Evolutionary conservation across 2,113 vertebrate genomes (phyloP).

Genomic region (Acrocephalus kingi): DNA sequence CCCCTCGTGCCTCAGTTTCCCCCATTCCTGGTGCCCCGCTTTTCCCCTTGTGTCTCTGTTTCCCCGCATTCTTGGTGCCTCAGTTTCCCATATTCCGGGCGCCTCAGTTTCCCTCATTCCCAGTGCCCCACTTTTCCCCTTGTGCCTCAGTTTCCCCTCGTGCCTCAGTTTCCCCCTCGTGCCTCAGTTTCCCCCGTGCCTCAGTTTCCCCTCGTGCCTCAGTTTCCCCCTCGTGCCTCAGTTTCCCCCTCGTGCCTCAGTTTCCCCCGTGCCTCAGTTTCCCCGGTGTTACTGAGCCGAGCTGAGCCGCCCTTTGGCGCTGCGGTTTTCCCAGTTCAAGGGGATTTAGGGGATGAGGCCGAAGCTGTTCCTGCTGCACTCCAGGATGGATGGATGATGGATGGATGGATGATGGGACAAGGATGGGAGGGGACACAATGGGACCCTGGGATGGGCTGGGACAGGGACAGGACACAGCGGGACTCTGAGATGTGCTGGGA

Average conservation of each 20-base stretch:
- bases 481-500: not conserved
- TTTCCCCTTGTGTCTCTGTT: not conserved
- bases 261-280: no score
- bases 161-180: no score
- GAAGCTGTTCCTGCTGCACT: fast-evolving
- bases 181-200: no score
- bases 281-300: no score
- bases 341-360: not conserved
- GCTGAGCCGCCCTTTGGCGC: not conserved
- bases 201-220: no score
- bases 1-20: not conserved
- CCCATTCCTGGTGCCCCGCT: not conserved
- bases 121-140: fast-evolving
- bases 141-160: not conserved
- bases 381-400: not conserved
- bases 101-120: not conserved
- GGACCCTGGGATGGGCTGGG: not conserved
- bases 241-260: no score
- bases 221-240: no score
- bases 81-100: not conserved
- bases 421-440: not conserved
- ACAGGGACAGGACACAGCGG: no score
- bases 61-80: not conserved
- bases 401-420: no score
- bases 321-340: fast-evolving